Conservation (phyloP, 2,113 vertebrate genomes). For the Galbula dea region DNA sequence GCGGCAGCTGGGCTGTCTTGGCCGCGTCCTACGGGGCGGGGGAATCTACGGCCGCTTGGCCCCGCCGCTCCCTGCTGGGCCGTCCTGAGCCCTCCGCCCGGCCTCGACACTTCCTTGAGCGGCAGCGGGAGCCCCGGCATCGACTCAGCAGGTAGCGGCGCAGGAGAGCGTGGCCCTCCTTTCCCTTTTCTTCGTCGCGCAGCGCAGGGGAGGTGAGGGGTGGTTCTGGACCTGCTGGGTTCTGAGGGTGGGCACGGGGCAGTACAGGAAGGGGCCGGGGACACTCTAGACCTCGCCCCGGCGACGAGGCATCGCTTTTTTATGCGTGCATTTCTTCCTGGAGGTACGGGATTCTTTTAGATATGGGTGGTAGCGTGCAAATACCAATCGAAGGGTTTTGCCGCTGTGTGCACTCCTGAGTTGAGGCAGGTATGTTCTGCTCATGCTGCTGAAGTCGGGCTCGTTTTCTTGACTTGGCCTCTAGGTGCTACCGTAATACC, state of each 20-base stretch:
- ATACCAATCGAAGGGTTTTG: fast-evolving
- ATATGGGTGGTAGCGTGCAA: fast-evolving
- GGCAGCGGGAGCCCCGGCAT: background rate
- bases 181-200: too few species aligned
- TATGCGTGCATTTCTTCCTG: fast-evolving
- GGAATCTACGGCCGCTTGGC: background rate
- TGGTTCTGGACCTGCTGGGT: background rate
- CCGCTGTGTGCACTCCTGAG: fast-evolving
- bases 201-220: too few species aligned
- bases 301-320: too few species aligned
- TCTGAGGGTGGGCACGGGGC: background rate
- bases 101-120: conserved; percentile 70
- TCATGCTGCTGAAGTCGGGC: fast-evolving
- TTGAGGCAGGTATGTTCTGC: background rate
- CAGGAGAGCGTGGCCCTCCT: conserved; percentile 18
- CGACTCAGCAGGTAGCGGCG: conserved; percentile 55
- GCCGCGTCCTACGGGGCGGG: background rate
- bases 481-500: conserved; percentile 28
- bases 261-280: background rate
- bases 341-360: background rate
- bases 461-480: background rate
- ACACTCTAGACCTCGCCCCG: background rate
- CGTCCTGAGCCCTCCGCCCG: conserved; percentile 82
- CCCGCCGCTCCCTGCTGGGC: conserved; percentile 50
- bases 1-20: background rate